phyloP scores from a whole-genome alignment of 2,888 invertebrate genomes.

The Cotesia congregata region DNA sequence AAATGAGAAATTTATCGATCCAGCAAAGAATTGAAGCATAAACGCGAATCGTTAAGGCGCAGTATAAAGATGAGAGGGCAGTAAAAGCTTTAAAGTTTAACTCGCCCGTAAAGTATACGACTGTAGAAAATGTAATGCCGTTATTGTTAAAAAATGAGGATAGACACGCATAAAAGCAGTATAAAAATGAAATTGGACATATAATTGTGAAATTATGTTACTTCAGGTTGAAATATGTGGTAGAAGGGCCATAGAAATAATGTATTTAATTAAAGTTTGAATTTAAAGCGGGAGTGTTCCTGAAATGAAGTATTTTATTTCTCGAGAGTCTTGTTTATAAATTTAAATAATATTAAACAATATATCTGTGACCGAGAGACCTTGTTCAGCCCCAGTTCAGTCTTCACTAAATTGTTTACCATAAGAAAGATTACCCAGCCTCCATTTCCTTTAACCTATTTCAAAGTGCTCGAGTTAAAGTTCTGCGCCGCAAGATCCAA shows the following conservation, averaged over 20 bases:
- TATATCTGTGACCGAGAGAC: conserved; percentile 1
- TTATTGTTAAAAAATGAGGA: background rate
- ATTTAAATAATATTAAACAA: conserved; percentile 4
- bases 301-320: background rate
- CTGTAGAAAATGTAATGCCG: background rate
- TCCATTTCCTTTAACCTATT: background rate
- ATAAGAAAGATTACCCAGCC: conserved; percentile 14
- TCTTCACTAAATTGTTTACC: conserved; percentile 26
- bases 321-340: background rate
- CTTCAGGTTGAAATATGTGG: too few relatives aligned
- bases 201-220: background rate
- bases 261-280: background rate
- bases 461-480: background rate
- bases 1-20: too few relatives aligned
- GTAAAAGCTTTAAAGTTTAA: background rate
- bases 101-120: background rate
- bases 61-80: background rate
- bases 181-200: background rate
- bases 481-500: conserved; percentile 5
- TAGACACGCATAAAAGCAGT: background rate
- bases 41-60: background rate
- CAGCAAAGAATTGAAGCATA: too few relatives aligned
- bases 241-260: background rate
- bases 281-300: background rate
- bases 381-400: background rate